These are phyloP conservation scores for Diabrotica balteata DNA, from an alignment of 2,888 invertebrate species.

Conservation along the genomic window DNA sequence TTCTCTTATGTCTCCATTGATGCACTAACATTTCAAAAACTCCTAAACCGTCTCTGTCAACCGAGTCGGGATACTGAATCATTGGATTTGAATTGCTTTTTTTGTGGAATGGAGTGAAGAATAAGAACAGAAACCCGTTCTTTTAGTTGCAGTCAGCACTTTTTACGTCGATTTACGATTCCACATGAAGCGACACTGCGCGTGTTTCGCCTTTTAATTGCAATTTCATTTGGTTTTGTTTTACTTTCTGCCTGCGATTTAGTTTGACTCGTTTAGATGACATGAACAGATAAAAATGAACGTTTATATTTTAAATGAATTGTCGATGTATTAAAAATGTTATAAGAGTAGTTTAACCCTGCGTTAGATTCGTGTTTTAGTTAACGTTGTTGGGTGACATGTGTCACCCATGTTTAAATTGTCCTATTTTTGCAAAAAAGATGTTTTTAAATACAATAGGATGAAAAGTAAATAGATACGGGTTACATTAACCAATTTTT, in stretches of 20 bases:
- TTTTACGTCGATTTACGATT: constrained; percentile 26
- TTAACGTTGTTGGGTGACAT: too few relatives aligned
- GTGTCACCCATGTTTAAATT: too few relatives aligned
- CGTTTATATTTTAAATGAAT: constrained; percentile 10
- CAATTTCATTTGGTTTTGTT: constrained; percentile 24
- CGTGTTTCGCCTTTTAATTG: constrained; percentile 30
- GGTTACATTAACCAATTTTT: too few relatives aligned
- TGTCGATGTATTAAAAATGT: background rate
- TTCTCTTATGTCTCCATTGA: too few relatives aligned
- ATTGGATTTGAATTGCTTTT: constrained; percentile 23
- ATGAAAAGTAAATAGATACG: too few relatives aligned
- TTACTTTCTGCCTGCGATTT: constrained; percentile 17
- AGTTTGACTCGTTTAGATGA: constrained; percentile 8
- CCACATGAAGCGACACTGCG: constrained; percentile 19
- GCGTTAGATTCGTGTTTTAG: too few relatives aligned
- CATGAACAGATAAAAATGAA: constrained; percentile 11
- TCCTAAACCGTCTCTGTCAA: constrained; percentile 1
- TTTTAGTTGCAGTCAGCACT: constrained; percentile 14
- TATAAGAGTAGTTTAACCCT: too few relatives aligned
- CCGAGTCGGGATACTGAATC: constrained; percentile 13
- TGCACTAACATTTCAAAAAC: too few relatives aligned
- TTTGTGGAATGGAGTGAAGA: constrained; percentile 9
- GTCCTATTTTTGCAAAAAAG: too few relatives aligned
- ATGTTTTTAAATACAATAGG: too few relatives aligned
- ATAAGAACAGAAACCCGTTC: constrained; percentile 22